Evolutionary conservation across 2,113 vertebrate genomes (phyloP), one percentile per base, ranked within the genome.

Genomic region (Damaliscus lunatus): DNA sequence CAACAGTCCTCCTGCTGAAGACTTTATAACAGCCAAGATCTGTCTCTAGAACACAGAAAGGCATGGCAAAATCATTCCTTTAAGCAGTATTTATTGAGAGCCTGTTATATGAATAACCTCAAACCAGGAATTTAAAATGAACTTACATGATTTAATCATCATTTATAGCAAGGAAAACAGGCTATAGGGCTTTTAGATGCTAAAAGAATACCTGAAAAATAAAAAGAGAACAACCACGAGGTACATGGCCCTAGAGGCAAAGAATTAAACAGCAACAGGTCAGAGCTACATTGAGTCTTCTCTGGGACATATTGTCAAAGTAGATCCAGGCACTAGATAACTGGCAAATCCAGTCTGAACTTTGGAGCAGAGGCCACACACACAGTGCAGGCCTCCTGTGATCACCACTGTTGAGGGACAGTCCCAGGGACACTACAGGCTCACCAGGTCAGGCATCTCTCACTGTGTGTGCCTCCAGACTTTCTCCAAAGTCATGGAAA

Each of bases 71-170:
- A 71, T 83, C 50, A 64, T 50, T 55, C 2, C 25, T 91, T 91
- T 60, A 91, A 82, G 46, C 92, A 87, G 16, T 97, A 87, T 82
- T 84, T 96, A 60, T 55, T 92, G 71, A 95, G 81, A 2, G 10
- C 10, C 84, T 91, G 43, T 40, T 85, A 71, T 57, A 25, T 96
- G 83, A 64, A 87, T 53, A 88, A 59, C 7, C 29, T 82, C 29
- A 88, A 92, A 57, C 19, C 81, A 36, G 77, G 60, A 97, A 86
- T 94, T 98, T 88, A 93, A 88, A 93, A 78, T 95, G 53, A 93
- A 96, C 55, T 60, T 59, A 17, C 12, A 88, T 14, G 46, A 94
- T 83, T 91, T 82, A 74, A 94, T 91, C 53, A 57, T 62, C 90
- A 60, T 59, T 55, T 89, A 77, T 50, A 85, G 80, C 36, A 93